Conservation (phyloP, 2,888 invertebrate genomes). For the Eilema sororculum region DNA sequence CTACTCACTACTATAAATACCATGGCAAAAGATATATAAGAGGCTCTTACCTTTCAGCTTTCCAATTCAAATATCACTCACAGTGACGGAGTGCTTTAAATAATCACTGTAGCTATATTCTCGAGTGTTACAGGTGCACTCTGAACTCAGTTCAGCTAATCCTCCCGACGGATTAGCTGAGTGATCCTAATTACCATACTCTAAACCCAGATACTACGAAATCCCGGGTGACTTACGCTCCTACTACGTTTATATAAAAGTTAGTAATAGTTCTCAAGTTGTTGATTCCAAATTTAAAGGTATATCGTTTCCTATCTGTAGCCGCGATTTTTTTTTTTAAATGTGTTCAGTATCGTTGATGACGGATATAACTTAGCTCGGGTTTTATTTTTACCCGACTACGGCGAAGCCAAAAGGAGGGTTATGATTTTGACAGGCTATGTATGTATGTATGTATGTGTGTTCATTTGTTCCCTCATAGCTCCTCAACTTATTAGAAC, state of each 20-base stretch:
- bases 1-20: too few relatives aligned
- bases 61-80: neutral
- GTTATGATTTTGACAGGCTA: too few relatives aligned
- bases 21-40: neutral
- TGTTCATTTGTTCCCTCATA: too few relatives aligned
- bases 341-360: too few relatives aligned
- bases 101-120: constrained; percentile 13
- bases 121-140: constrained; percentile 19
- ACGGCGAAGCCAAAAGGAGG: too few relatives aligned
- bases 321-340: too few relatives aligned
- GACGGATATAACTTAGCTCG: too few relatives aligned
- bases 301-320: too few relatives aligned
- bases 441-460: too few relatives aligned
- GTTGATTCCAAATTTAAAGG: neutral
- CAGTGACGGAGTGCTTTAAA: constrained; percentile 10
- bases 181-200: constrained; percentile 20
- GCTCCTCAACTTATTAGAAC: too few relatives aligned
- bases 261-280: neutral
- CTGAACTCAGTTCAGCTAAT: constrained; percentile 14
- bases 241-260: neutral
- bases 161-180: constrained; percentile 13
- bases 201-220: constrained; percentile 4
- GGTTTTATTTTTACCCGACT: too few relatives aligned
- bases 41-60: neutral
- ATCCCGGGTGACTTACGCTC: neutral